A percentile compares a stretch with the other conserved stretches of the same genome.
phyloP scores from a whole-genome alignment of 2,888 invertebrate species.

The Opisthograptis luteolata region DNA sequence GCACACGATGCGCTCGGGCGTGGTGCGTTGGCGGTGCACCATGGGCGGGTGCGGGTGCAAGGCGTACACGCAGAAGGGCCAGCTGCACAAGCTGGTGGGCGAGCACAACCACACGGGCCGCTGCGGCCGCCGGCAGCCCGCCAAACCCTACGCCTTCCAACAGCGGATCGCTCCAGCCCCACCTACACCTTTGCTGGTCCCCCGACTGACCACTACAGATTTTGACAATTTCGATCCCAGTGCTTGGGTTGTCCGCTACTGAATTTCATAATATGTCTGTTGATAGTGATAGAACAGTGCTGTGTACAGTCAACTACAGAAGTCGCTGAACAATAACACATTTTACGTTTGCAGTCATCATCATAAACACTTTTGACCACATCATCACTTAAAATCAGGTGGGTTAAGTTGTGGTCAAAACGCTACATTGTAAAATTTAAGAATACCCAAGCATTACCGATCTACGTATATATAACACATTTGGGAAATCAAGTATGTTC shows the following conservation, averaged over 20 bases:
- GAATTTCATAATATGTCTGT: constrained; percentile 6
- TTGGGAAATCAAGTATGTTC: too few relatives aligned
- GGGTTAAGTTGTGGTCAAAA: too few relatives aligned
- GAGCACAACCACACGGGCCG: constrained; percentile 77
- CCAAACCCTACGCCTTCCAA: constrained; percentile 46
- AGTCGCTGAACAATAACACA: too few relatives aligned
- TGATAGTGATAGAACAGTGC: not conserved
- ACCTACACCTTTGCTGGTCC: constrained; percentile 62
- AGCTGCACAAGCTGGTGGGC: constrained; percentile 74
- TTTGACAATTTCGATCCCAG: constrained; percentile 75
- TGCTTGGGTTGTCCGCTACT: constrained; percentile 74
- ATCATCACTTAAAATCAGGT: too few relatives aligned
- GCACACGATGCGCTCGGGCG: constrained; percentile 79
- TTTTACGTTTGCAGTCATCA: too few relatives aligned
- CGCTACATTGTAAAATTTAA: too few relatives aligned
- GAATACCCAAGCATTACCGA: too few relatives aligned
- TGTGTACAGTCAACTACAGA: too few relatives aligned
- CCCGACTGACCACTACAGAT: constrained; percentile 65
- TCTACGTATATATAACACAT: too few relatives aligned
- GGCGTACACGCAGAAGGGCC: constrained; percentile 77
- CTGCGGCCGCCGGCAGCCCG: constrained; percentile 57
- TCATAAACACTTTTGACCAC: too few relatives aligned
- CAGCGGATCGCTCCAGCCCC: constrained; percentile 52
- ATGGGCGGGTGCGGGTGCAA: constrained; percentile 81
- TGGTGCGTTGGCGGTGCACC: constrained; percentile 79